phyloP scores from a whole-genome alignment of 2,113 vertebrate genomes.

The Tetrao urogallus region DNA sequence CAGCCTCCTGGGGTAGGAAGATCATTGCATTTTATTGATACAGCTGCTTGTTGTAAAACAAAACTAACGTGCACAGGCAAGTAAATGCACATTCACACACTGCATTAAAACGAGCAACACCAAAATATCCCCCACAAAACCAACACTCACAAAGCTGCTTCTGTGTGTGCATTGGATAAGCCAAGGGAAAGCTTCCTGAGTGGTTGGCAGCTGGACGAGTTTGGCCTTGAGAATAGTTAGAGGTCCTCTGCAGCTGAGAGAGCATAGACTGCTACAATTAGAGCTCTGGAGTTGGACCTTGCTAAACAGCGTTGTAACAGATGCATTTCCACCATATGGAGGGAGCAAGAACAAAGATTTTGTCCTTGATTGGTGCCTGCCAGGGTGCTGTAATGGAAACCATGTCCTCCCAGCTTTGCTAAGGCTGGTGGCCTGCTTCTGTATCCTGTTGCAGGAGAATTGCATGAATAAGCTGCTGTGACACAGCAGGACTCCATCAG shows the following conservation, averaged over 20 bases:
- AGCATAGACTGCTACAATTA: not conserved
- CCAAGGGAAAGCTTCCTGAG: not conserved
- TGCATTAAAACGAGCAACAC: not conserved
- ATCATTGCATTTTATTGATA: not conserved
- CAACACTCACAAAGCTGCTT: not conserved
- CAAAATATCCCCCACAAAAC: not conserved
- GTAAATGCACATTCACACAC: not conserved
- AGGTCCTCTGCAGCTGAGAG: not conserved
- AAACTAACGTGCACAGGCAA: not conserved
- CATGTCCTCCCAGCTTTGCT: not conserved
- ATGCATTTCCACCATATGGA: not conserved
- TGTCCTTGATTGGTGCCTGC: not conserved
- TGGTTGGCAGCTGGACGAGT: not conserved
- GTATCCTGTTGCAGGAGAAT: not conserved
- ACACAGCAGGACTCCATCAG: not conserved
- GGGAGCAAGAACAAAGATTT: not conserved
- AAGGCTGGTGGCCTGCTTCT: not conserved
- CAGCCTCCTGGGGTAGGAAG: slow-evolving; percentile 90
- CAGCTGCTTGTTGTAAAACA: not conserved
- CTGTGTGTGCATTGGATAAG: not conserved
- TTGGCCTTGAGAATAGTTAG: not conserved
- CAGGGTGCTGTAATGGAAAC: not conserved
- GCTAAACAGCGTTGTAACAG: not conserved
- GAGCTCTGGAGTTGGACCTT: not conserved
- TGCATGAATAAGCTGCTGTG: not conserved